Base-by-base conservation (phyloP, 2,888 invertebrate species). In the Drosophila dives region DNA sequence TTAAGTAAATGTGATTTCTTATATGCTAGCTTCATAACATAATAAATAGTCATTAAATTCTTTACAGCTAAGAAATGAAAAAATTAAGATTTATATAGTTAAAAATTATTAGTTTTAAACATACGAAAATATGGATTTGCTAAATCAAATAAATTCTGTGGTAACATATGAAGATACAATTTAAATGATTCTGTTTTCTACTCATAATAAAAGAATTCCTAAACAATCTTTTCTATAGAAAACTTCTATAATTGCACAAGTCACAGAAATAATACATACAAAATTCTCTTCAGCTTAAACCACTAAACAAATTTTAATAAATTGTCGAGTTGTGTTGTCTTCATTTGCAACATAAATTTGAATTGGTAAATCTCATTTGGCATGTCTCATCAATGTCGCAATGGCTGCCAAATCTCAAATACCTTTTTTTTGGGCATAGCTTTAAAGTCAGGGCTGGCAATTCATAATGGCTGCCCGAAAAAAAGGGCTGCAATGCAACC, bases 401-500 rank as follows among this genome's bases (percentile, higher is more conserved):
- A 77, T 77, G 72, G 75, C 70, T 49, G 42, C 64, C 61, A 32
- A 29, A 34, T 49, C 66, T 50, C 17, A 48, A 15, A 11, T 45
- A 45, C 45, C 23, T 17, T 34, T 42, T 23, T 49, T 42, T 26
- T 40, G 48, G 54, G 45, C 51, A 54, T 62, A 26, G 66, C 66
- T 64, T 58, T 23, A 65, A 76, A 70, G 68, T 72, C 62, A 66
- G 51, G 17, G 34, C 56, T 26, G 12, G 38, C 58, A 64, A 75
- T 74, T 62, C 73, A 84, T 74, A 42, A 84, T 87, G 87, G 85
- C 83, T 75, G 87, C 71, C 88, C 45, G 23, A 23, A 26, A 26
- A 64, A 38, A 68, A 17, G 36, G 54, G 23, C 36, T 26, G 54
- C 20, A 38, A 33, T 64, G 40, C 78, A 68, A 71, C 77, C 80